These are phyloP conservation scores for Apoderus coryli DNA, from an alignment of 2,888 invertebrate species.

Conservation along the genomic window DNA sequence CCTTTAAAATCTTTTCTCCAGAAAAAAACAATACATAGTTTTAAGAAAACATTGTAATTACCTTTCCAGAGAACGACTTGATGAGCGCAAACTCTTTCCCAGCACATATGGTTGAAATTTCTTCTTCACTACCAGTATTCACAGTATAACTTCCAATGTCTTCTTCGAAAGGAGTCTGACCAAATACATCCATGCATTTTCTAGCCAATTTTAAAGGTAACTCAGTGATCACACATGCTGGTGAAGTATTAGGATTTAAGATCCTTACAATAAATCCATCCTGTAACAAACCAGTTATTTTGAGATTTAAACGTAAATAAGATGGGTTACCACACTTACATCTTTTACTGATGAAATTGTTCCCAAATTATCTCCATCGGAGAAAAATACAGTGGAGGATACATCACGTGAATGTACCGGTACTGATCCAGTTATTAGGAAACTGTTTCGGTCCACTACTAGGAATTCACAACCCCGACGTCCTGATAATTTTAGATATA, in stretches of 20 bases:
- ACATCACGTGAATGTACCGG: conserved; percentile 33
- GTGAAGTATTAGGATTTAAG: conserved; percentile 45
- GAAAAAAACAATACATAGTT: background rate
- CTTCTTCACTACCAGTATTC: conserved; percentile 48
- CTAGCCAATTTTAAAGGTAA: conserved; percentile 62
- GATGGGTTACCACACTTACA: conserved; percentile 34
- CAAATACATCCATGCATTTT: conserved; percentile 65
- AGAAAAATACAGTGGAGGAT: conserved; percentile 46
- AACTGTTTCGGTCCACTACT: conserved; percentile 39
- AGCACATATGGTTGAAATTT: conserved; percentile 58
- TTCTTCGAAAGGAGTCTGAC: conserved; percentile 56
- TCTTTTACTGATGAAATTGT: conserved; percentile 68
- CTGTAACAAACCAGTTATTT: conserved; percentile 30
- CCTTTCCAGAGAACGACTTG: conserved; percentile 73
- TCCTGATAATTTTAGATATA: conserved; percentile 57
- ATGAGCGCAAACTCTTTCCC: conserved; percentile 87
- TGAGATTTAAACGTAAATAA: too few species aligned
- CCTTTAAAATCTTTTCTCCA: too few species aligned
- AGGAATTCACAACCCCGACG: conserved; percentile 38
- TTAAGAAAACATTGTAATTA: conserved; percentile 28
- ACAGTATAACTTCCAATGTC: conserved; percentile 35
- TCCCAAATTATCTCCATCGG: conserved; percentile 66
- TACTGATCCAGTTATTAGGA: conserved; percentile 36
- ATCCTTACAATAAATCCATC: conserved; percentile 69
- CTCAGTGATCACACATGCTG: conserved; percentile 44